Evolutionary conservation across 2,888 invertebrate species (phyloP), one percentile per base, ranked within the genome.

Genomic region (Camptogramma bilineatum): DNA sequence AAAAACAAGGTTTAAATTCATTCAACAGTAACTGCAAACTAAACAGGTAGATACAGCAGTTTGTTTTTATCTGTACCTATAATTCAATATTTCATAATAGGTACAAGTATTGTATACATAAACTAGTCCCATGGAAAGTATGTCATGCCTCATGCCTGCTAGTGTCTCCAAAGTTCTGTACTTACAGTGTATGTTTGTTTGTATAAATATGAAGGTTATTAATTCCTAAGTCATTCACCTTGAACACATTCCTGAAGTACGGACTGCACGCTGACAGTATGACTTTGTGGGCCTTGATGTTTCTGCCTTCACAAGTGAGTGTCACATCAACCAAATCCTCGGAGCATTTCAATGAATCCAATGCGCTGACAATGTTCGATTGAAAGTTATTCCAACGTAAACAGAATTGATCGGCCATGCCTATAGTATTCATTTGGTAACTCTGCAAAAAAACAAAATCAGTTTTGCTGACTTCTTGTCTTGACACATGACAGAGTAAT

Each of bases 381-480:
- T 95, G 95, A 89, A 95, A 96, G 84, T 95, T 95, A 85, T 95
- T 96, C 96, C 96, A 96, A 89, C 95, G 95, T 84, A 96, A 93
- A 90, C 96, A 96, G 84, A 95, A 96, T 84, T 96, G 95, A 87
- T 96, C 95, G 80, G 93, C 92, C 93, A 93, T 93, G 76, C 85
- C 86, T 88, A 87, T 73, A 82, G 78, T 80, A 78, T 82, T 13
- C 4, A 77, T 73, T 79, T 78, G 76, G 77, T 51, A 79, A 81
- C 69, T 77, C 84, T 84, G 79, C 76, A 79, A 86, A 76, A 84
- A 84, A 77, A 80, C 78, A 84, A 81, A 78, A 75, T 73, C 71
- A 72, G 71, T 74, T 75, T 71, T 55, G 72, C 71, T 76, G 70
- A 78, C 73, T 76, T 73, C 67, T 69, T 71, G 69, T 71, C 76